Base-by-base conservation (phyloP, 2,113 vertebrate species). In the Microtus montanus region DNA sequence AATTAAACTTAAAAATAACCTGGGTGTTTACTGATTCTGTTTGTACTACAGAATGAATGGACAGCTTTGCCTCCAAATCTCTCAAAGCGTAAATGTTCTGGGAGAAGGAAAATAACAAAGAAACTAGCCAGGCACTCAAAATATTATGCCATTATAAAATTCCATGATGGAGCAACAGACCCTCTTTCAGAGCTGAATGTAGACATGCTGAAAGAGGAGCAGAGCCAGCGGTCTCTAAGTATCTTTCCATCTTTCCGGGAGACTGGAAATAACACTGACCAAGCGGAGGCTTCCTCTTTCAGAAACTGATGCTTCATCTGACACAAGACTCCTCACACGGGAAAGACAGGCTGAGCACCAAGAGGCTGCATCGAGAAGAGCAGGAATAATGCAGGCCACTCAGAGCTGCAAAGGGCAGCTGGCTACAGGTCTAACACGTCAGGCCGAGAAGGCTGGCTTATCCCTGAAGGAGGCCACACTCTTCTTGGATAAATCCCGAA, bases 81-180 rank as follows among this genome's bases (percentile, higher is more conserved):
- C 58, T 94, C 88, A 44, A 97, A 96, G 87, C 64, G 47, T 52
- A 93, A 95, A 41, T 77, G 77, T 84, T 94, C 63, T 35, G 38
- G 63, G 2, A 15, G 7, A 24, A 85, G 70, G 63, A 91, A 80
- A 73, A 89, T 68, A 70, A 63, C 0, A 74, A 93, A 75, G 86
- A 94, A 86, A 79, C 30, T 63, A 90, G 61, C 58, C 74, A 93
- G 70, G 41, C 64, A 77, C 64, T 95, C 49, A 96, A 97, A 97
- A 96, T 90, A 91, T 93, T 80, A 89, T 95, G 94, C 93, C 91
- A 91, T 91, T 93, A 88, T 64, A 87, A 96, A 95, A 93, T 49
- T 95, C 84, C 73, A 86, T n/a, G 64, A 94, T 87, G 64, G 96
- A 92, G 79, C 87, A 80, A 92, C 41, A 68, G 94, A 96, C 92